Conservation (phyloP, 2,888 invertebrate genomes). For the Synanthedon vespiformis region DNA sequence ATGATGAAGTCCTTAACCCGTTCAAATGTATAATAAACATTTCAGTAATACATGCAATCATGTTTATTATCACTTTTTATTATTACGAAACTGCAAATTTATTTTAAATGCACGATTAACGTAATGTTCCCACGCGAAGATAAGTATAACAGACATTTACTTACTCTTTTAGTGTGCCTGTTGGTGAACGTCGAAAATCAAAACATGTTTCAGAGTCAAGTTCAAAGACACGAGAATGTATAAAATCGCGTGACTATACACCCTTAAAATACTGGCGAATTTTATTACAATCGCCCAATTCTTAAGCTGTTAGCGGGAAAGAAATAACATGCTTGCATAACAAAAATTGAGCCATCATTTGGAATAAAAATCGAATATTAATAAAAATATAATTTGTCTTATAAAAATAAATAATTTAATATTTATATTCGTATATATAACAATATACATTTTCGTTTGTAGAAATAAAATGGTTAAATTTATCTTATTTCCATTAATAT, state of each 20-base stretch:
- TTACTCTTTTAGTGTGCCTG: background rate
- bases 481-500: too few species aligned
- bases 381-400: too few species aligned
- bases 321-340: background rate
- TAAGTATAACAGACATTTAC: background rate
- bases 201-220: constrained; percentile 8
- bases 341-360: too few species aligned
- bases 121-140: background rate
- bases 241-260: constrained; percentile 47
- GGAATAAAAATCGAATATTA: too few species aligned
- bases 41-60: background rate
- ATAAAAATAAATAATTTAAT: too few species aligned
- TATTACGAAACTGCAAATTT: background rate
- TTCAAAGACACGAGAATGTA: constrained; percentile 44
- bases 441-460: too few species aligned
- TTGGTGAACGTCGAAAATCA: background rate
- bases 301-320: background rate
- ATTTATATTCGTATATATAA: too few species aligned
- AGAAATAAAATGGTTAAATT: too few species aligned
- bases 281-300: constrained; percentile 1
- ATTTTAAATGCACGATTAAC: background rate
- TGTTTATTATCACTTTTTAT: background rate
- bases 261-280: constrained; percentile 33
- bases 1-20: too few species aligned
- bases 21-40: too few species aligned